Percentiles rank a stretch among this genome's conserved stretches.
Conservation (phyloP, 2,888 invertebrate genomes). For the Pandemis corylana region DNA sequence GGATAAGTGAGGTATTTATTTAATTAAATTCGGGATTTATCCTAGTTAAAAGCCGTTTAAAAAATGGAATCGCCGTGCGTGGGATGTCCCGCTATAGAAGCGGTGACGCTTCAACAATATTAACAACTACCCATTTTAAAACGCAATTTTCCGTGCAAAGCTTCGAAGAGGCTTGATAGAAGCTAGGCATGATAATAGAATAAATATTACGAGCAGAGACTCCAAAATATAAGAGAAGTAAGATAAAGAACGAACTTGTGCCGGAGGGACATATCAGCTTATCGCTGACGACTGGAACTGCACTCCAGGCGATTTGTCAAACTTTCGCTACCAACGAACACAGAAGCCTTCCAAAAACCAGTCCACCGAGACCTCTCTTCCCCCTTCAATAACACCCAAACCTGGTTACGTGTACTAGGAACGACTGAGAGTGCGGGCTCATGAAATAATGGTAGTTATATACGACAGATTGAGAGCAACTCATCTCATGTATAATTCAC, state of each 20-base stretch:
- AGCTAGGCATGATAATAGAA: neutral
- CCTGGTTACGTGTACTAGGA: neutral
- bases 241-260: conserved; percentile 58
- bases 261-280: conserved; percentile 67
- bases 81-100: neutral
- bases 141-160: neutral
- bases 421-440: conserved; percentile 48
- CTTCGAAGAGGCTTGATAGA: neutral
- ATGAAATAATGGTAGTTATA: conserved; percentile 54
- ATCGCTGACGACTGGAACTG: conserved; percentile 68
- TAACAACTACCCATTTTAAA: neutral
- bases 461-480: conserved; percentile 75
- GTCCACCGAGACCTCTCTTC: conserved; percentile 46
- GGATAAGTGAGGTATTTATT: neutral
- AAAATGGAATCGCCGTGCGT: neutral
- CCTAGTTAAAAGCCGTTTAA: neutral
- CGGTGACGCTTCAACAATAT: neutral
- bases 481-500: conserved; percentile 79
- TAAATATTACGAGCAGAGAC: conserved; percentile 51
- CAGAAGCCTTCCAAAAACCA: conserved; percentile 60
- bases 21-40: neutral
- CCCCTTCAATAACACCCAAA: neutral
- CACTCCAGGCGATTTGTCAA: conserved; percentile 74
- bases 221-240: conserved; percentile 55
- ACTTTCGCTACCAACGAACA: conserved; percentile 70